Base-by-base conservation (phyloP, 2,888 invertebrate genomes). In the Napeogenes sylphis region DNA sequence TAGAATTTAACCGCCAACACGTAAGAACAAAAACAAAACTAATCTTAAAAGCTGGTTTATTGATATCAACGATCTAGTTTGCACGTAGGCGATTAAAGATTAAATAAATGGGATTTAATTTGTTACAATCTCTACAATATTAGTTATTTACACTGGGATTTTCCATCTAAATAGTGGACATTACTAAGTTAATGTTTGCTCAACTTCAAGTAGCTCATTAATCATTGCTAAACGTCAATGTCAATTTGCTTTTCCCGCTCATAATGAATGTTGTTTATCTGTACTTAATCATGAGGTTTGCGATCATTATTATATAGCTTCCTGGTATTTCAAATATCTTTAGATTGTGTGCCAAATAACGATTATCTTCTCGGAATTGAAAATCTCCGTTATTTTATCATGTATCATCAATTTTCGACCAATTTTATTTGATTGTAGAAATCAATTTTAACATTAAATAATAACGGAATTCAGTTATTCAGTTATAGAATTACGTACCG, bases 131-230 rank as follows among this genome's bases (percentile, higher is more conserved):
- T 14, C 47, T 47, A 47, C n/a, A 21, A 21, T 21, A 21, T 21
- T 21, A 21, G 1, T 21, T 13, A 13, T 46, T 54, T 14, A 38
- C 59, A 21, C 4, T 55, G 56, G 59, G 55, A 35, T 66, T 66
- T 66, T 62, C 55, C 60, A 64, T 3, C 21, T 21, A 21, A 21
- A 21, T 21, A 21, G 21, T 42, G 14, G 45, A 33, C 21, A 62
- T 54, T 42, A 46, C 35, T 45, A 38, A 55, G 32, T 21, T 38
- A 47, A 6, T 64, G 54, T 67, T 65, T 61, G 59, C 57, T 51
- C 58, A 61, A 65, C 63, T 59, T 63, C 51, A 65, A 63, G 14
- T 53, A n/a, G 53, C 45, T 67, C 59, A 67, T 67, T 62, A 63
- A 67, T 67, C 63, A 67, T 67, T 65, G 32, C 61, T 47, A 14